A percentile compares a stretch with the other conserved stretches of the same genome.
These are phyloP conservation scores for Holacanthus passer DNA, from an alignment of 2,113 vertebrate species.

Conservation along the genomic window DNA sequence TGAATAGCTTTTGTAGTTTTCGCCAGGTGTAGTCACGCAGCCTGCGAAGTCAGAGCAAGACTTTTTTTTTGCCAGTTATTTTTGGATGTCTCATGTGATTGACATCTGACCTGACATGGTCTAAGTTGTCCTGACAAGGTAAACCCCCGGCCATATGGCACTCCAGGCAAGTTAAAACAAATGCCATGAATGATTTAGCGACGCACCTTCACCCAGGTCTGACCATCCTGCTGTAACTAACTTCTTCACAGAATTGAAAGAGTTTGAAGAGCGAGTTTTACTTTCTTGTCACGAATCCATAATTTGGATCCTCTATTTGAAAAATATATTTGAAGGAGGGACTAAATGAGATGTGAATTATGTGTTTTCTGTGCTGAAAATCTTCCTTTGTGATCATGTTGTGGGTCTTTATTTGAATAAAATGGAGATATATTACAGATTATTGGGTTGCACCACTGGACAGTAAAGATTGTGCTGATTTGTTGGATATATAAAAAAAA, in stretches of 20 bases:
- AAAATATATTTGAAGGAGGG: no score
- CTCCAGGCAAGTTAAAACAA: slow-evolving; percentile 42
- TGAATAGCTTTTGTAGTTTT: no score
- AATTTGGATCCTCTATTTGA: no score
- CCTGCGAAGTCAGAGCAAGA: background rate
- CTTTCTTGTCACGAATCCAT: background rate
- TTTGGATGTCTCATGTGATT: slow-evolving; percentile 10
- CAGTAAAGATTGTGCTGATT: no score
- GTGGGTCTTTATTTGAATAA: no score
- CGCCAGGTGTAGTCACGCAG: background rate
- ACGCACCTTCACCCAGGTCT: background rate
- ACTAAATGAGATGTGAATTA: no score
- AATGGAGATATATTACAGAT: no score
- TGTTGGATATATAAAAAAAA: no score
- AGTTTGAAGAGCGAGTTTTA: background rate
- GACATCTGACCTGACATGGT: slow-evolving; percentile 42
- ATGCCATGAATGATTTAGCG: slow-evolving; percentile 49
- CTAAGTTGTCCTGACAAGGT: slow-evolving; percentile 43
- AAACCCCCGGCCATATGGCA: slow-evolving; percentile 50
- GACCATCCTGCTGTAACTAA: slow-evolving; percentile 16
- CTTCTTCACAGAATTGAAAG: background rate
- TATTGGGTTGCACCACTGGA: no score
- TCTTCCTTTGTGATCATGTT: no score
- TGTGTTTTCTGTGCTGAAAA: no score
- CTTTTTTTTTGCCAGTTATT: slow-evolving; percentile 6